Evolutionary conservation across 2,113 vertebrate genomes (phyloP).

Genomic region (Hyla sarda): DNA sequence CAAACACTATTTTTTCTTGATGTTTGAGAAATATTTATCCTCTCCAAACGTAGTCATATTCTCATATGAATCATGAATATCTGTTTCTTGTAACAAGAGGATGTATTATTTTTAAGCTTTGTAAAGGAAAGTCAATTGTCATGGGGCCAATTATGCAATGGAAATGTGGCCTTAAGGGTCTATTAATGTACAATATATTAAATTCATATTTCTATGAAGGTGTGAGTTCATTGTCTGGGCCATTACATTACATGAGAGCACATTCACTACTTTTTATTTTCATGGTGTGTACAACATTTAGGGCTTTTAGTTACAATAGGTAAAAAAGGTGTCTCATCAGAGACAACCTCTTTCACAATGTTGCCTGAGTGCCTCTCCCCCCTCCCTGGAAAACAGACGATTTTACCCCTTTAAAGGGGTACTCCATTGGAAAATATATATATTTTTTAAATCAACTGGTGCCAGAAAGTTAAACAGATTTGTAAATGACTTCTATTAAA

Average conservation of each 20-base stretch:
- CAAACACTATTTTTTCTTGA: slow-evolving; percentile 22
- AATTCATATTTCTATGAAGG: not conserved
- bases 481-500: too few species aligned
- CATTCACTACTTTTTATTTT: not conserved
- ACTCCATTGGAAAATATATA: too few species aligned
- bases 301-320: not conserved
- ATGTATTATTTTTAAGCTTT: slow-evolving; percentile 28
- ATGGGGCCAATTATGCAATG: slow-evolving; percentile 11
- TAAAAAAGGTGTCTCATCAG: not conserved
- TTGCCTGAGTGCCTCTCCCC: too few species aligned
- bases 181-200: slow-evolving; percentile 29
- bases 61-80: slow-evolving; percentile 41
- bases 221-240: slow-evolving; percentile 18
- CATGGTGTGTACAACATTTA: not conserved
- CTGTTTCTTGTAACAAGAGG: slow-evolving; percentile 30
- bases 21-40: slow-evolving; percentile 18
- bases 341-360: too few species aligned
- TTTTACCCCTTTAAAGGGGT: too few species aligned
- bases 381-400: too few species aligned
- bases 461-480: too few species aligned
- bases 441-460: too few species aligned
- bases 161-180: slow-evolving; percentile 14
- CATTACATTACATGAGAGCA: not conserved
- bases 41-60: slow-evolving; percentile 26
- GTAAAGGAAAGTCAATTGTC: slow-evolving; percentile 39